Conservation (phyloP, 2,797 vertebrate genomes). For the Scyliorhinus canicula region DNA sequence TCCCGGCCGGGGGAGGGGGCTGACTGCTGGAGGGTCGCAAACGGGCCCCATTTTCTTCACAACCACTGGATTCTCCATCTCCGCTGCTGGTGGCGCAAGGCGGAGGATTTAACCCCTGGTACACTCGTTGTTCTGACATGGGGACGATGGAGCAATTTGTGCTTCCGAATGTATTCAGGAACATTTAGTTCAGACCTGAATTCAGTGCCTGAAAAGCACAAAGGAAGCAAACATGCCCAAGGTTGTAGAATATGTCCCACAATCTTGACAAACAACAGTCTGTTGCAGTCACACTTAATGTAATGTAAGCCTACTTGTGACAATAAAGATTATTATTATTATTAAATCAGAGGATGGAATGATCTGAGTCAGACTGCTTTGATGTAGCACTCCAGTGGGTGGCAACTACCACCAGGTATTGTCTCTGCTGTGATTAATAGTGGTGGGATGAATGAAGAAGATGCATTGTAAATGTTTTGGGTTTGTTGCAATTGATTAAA, state of each 20-base stretch:
- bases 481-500: neutral
- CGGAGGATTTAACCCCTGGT: no score
- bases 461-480: neutral
- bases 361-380: neutral
- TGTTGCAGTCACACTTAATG: neutral
- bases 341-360: neutral
- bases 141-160: no score
- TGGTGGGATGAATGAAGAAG: neutral
- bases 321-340: fast-evolving
- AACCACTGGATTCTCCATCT: no score
- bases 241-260: neutral
- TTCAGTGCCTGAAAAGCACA: no score
- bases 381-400: neutral
- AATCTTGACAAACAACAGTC: no score
- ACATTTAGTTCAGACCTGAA: no score
- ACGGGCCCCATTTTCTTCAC: no score
- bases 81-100: no score
- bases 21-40: no score
- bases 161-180: no score
- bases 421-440: neutral
- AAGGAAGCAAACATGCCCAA: neutral
- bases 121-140: no score
- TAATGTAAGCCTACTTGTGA: neutral
- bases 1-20: no score
- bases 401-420: neutral